Conservation (phyloP, 2,797 vertebrate genomes). For the Sorex maritimensis region DNA sequence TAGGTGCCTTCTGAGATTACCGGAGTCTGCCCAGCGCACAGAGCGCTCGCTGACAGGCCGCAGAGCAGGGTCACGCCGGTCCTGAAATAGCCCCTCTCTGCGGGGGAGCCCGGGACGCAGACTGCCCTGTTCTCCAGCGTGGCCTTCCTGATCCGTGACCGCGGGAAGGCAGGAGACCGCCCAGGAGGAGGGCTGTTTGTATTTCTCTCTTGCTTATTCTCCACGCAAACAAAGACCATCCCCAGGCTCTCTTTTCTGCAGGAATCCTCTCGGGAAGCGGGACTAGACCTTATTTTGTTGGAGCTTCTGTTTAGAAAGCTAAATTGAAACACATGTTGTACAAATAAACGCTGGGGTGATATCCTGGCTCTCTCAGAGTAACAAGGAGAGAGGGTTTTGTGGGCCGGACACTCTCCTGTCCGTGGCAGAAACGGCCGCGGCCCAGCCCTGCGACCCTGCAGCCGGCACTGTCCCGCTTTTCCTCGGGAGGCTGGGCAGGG, state of each 20-base stretch:
- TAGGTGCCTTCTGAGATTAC: constrained; percentile 68
- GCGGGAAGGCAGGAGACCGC: constrained; percentile 19
- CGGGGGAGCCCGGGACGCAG: constrained; percentile 51
- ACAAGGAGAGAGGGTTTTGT: constrained; percentile 76
- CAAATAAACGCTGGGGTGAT: constrained; percentile 83
- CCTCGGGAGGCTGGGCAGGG: too few species aligned
- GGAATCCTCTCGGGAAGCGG: constrained; percentile 76
- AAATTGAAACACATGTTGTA: constrained; percentile 87
- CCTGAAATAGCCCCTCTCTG: constrained; percentile 50
- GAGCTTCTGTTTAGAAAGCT: constrained; percentile 84
- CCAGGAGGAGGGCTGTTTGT: not conserved
- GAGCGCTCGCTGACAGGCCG: constrained; percentile 64
- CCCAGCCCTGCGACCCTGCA: too few species aligned
- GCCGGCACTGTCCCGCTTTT: too few species aligned
- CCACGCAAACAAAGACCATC: constrained; percentile 76
- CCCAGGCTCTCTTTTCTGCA: constrained; percentile 78
- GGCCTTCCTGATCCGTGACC: constrained; percentile 52
- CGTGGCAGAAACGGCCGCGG: not conserved
- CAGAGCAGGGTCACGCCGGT: constrained; percentile 23
- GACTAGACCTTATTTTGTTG: constrained; percentile 58
- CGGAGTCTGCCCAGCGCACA: constrained; percentile 59
- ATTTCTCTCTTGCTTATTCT: constrained; percentile 54
- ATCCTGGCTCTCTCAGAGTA: constrained; percentile 79
- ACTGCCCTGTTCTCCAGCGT: constrained; percentile 55
- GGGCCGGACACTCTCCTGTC: constrained; percentile 48